phyloP scores from a whole-genome alignment of 2,888 invertebrate species.

The Meiosimyza decipiens region DNA sequence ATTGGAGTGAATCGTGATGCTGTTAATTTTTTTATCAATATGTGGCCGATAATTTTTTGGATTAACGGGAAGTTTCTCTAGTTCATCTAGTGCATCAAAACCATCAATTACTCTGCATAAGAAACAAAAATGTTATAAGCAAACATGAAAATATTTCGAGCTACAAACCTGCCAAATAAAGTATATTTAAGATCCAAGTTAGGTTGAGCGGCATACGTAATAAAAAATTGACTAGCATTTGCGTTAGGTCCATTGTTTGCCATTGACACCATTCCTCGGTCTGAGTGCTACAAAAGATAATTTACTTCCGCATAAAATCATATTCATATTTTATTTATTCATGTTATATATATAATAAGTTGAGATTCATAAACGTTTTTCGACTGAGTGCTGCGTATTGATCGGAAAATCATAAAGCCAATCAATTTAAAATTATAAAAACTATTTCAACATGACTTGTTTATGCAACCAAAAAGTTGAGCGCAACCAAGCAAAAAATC shows the following conservation, averaged over 20 bases:
- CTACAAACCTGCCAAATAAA: conserved; percentile 88
- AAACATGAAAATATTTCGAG: neutral
- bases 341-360: no score
- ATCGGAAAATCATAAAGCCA: no score
- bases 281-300: conserved; percentile 75
- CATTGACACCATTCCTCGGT: conserved; percentile 90
- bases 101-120: conserved; percentile 92
- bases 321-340: no score
- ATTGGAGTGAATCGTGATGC: conserved; percentile 97
- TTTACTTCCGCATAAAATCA: neutral
- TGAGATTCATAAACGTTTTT: no score
- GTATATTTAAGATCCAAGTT: conserved; percentile 98
- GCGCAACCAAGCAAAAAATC: no score
- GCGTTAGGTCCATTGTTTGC: conserved; percentile 98
- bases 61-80: conserved; percentile 95
- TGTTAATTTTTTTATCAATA: conserved; percentile 86
- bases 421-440: no score
- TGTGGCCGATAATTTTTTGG: conserved; percentile 92
- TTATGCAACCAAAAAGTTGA: no score
- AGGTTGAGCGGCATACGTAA: conserved; percentile 93
- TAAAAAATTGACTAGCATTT: conserved; percentile 98
- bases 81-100: conserved; percentile 92
- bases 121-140: neutral
- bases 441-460: no score
- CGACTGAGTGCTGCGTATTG: no score